Conservation (phyloP, 2,888 invertebrate species). For the Chloromyia formosa region DNA sequence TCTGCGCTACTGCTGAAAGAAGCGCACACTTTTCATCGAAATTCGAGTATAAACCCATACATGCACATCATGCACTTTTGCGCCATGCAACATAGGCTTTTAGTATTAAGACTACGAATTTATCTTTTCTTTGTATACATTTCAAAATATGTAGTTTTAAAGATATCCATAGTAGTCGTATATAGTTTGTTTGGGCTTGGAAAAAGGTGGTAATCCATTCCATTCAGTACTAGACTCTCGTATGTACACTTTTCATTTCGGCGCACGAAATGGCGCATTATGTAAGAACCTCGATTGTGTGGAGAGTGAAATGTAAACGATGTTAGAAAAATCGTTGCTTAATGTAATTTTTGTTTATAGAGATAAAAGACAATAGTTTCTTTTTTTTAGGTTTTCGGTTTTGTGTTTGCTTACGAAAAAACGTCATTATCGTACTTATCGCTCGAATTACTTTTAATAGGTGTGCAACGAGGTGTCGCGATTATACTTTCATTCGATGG, state of each 20-base stretch:
- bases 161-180: neutral
- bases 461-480: neutral
- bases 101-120: too few relatives aligned
- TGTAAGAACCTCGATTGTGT: neutral
- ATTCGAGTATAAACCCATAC: too few relatives aligned
- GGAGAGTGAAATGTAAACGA: constrained; percentile 12
- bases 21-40: too few relatives aligned
- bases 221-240: neutral
- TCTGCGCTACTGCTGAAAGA: too few relatives aligned
- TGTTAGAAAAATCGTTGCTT: constrained; percentile 9
- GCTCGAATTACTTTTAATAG: neutral
- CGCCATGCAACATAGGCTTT: too few relatives aligned
- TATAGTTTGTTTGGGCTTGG: neutral
- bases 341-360: constrained; percentile 2
- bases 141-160: too few relatives aligned
- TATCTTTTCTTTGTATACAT: neutral
- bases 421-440: constrained; percentile 1
- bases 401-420: neutral
- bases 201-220: constrained; percentile 1
- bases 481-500: too few relatives aligned
- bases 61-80: too few relatives aligned
- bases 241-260: constrained; percentile 1
- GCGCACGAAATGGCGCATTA: neutral
- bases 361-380: constrained; percentile 15
- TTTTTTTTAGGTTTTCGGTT: neutral